Evolutionary conservation across 2,113 vertebrate genomes (phyloP).

Genomic region (Jacana jacana): DNA sequence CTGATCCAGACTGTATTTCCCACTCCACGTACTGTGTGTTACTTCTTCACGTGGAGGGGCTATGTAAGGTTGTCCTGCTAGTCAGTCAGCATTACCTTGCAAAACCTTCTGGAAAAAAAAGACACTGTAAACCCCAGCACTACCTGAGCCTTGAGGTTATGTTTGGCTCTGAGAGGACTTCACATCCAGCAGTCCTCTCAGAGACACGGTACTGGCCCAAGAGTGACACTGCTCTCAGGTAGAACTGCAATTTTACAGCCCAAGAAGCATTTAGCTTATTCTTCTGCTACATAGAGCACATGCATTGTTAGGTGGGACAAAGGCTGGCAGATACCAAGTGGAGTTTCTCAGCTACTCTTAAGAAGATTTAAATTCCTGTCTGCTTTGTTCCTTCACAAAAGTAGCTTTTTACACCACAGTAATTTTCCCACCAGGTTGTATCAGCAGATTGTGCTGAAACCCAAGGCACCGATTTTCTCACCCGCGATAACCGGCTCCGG

Average conservation of each 20-base stretch:
- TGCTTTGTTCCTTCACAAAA: slow-evolving; percentile 55
- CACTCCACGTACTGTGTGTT: too few relatives aligned
- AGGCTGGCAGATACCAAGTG: not conserved
- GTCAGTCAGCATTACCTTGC: not conserved
- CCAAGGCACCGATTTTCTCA: not conserved
- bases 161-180: not conserved
- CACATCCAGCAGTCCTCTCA: not conserved
- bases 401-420: slow-evolving; percentile 19
- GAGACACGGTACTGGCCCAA: not conserved
- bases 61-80: not conserved
- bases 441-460: slow-evolving; percentile 20
- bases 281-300: not conserved
- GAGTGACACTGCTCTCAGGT: not conserved
- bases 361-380: slow-evolving; percentile 17
- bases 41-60: not conserved
- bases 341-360: not conserved
- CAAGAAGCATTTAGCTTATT: not conserved
- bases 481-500: not conserved
- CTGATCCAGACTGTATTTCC: not conserved
- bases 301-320: not conserved
- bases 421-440: not conserved
- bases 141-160: not conserved
- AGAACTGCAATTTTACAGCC: not conserved
- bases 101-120: not conserved
- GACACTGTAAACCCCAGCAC: not conserved